Percentiles rank a stretch among this genome's conserved stretches.
Evolutionary conservation across 2,797 vertebrate species (phyloP).

Genomic region (Chromobotia macracanthus): DNA sequence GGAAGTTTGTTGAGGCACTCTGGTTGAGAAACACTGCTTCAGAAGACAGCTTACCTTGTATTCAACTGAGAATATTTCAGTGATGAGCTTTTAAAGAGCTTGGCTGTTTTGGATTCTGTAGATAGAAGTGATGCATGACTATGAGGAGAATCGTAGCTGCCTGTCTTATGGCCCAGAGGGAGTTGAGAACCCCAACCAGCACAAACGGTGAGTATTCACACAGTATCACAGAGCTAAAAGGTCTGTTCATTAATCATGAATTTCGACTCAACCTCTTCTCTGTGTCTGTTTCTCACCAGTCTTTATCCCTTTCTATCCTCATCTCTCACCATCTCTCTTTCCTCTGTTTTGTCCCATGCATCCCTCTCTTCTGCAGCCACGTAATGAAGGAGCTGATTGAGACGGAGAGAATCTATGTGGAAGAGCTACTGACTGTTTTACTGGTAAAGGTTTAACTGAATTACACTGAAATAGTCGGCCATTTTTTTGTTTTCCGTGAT

Average conservation of each 20-base stretch:
- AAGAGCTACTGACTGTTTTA: constrained; percentile 89
- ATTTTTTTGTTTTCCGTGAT: constrained; percentile 8
- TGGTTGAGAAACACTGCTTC: too few species aligned
- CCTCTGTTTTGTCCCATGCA: constrained; percentile 29
- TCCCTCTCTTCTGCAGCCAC: constrained; percentile 73
- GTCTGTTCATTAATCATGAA: not conserved
- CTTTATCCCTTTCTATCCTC: constrained; percentile 18
- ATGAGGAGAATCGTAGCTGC: constrained; percentile 84
- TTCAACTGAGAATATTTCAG: not conserved
- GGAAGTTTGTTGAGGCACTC: too few species aligned
- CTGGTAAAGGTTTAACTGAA: constrained; percentile 77
- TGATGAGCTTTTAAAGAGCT: not conserved
- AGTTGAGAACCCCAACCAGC: constrained; percentile 84
- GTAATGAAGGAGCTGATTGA: constrained; percentile 94
- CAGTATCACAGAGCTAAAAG: not conserved
- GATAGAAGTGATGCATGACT: constrained; percentile 91
- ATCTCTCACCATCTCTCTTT: constrained; percentile 26
- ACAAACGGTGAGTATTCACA: constrained; percentile 81
- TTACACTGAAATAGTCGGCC: not conserved
- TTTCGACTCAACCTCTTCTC: constrained; percentile 4
- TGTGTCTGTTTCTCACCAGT: constrained; percentile 35
- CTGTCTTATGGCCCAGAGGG: constrained; percentile 80
- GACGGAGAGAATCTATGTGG: constrained; percentile 92
- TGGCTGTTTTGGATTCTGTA: constrained; percentile 59
- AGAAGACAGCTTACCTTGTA: not conserved